A percentile compares a stretch with the other conserved stretches of the same genome.
Evolutionary conservation across 2,888 invertebrate species (phyloP).

Genomic region (Cosmopolites sordidus): DNA sequence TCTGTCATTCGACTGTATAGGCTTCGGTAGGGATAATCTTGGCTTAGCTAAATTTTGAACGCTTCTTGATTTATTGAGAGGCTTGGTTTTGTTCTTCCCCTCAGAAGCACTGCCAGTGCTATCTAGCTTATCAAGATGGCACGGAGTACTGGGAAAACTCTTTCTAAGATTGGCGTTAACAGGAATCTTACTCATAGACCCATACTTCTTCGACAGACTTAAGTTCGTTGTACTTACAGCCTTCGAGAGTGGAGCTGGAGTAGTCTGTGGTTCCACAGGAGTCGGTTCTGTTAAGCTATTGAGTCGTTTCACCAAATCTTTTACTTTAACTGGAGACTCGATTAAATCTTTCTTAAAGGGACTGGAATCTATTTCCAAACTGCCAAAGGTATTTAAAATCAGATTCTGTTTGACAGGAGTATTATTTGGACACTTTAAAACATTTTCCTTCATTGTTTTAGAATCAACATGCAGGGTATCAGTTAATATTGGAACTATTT

Average conservation of each 20-base stretch:
- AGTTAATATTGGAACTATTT: slow-evolving; percentile 18
- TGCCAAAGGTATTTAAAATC: background rate
- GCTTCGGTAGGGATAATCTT: slow-evolving; percentile 21
- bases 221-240: slow-evolving; percentile 41
- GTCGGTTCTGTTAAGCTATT: slow-evolving; percentile 34
- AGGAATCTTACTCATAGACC: slow-evolving; percentile 41
- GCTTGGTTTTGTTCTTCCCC: slow-evolving; percentile 21
- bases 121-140: slow-evolving; percentile 45
- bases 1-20: slow-evolving; percentile 3
- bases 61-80: slow-evolving; percentile 28
- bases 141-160: slow-evolving; percentile 47
- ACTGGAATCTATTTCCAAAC: background rate
- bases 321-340: slow-evolving; percentile 35
- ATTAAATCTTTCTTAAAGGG: background rate
- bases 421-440: slow-evolving; percentile 8
- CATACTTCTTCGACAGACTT: slow-evolving; percentile 31
- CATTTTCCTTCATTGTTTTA: background rate
- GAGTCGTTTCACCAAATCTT: slow-evolving; percentile 39
- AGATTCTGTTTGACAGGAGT: slow-evolving; percentile 3
- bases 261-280: slow-evolving; percentile 3
- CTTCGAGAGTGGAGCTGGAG: slow-evolving; percentile 32
- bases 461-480: slow-evolving; percentile 1
- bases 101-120: slow-evolving; percentile 32
- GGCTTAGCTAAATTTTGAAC: slow-evolving; percentile 30
- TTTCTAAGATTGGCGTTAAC: slow-evolving; percentile 41